These are phyloP conservation scores for Gastrophryne carolinensis DNA, from an alignment of 2,797 vertebrate species.

Conservation along the genomic window DNA sequence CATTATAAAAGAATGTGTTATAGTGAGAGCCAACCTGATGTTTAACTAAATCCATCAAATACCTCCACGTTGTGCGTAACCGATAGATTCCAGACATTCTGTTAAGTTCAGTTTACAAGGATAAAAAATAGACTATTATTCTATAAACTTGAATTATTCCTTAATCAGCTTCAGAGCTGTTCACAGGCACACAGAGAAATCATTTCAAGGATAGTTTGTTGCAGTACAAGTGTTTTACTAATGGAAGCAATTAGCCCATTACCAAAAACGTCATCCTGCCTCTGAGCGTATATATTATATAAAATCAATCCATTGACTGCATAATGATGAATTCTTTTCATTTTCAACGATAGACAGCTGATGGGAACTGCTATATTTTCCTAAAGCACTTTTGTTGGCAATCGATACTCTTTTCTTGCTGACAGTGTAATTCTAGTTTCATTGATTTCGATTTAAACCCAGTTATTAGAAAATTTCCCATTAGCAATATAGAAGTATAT, in stretches of 20 bases:
- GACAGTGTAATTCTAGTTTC: slow-evolving; percentile 23
- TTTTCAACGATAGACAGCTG: slow-evolving; percentile 5
- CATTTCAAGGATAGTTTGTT: not conserved
- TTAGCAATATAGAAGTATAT: not conserved
- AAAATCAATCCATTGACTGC: slow-evolving; percentile 32
- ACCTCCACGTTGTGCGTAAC: too few species aligned
- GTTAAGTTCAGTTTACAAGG: too few species aligned
- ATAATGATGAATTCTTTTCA: slow-evolving; percentile 29
- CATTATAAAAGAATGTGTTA: too few species aligned
- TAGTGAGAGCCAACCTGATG: too few species aligned
- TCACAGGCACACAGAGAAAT: not conserved
- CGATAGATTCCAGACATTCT: too few species aligned
- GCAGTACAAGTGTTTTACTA: not conserved
- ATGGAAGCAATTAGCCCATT: slow-evolving; percentile 11
- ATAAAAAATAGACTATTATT: too few species aligned
- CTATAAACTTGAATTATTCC: too few species aligned
- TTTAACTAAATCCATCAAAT: too few species aligned
- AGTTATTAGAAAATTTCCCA: slow-evolving; percentile 16
- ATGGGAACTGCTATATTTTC: not conserved
- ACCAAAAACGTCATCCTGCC: not conserved
- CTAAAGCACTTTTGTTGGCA: slow-evolving; percentile 6
- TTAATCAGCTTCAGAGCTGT: too few species aligned
- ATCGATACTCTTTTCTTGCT: slow-evolving; percentile 52
- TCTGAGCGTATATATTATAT: slow-evolving; percentile 9
- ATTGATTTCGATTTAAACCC: slow-evolving; percentile 20